A percentile compares a stretch with the other conserved stretches of the same genome.
Conservation (phyloP, 2,113 vertebrate genomes). For the Martes martes region DNA sequence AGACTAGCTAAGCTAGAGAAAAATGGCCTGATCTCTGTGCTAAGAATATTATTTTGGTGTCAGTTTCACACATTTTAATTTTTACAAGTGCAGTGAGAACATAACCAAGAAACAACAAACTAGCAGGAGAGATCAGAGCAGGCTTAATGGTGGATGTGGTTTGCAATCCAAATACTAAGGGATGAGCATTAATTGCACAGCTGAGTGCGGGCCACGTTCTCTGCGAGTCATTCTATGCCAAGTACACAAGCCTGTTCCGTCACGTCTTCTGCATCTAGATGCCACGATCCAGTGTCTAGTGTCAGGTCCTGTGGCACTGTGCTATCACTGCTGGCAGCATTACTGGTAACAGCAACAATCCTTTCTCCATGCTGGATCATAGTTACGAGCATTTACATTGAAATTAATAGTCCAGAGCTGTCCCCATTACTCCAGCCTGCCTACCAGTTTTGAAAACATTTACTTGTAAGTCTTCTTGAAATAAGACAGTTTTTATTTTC, state of each 20-base stretch:
- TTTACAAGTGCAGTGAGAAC: background rate
- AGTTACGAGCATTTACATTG: background rate
- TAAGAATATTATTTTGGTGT: slow-evolving; percentile 10
- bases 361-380: background rate
- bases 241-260: background rate
- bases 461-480: background rate
- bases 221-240: background rate
- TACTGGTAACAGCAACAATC: background rate
- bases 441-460: background rate
- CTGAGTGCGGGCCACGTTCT: background rate
- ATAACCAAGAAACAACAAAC: background rate
- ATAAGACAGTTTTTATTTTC: background rate
- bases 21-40: background rate
- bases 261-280: background rate
- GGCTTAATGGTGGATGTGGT: background rate
- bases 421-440: background rate
- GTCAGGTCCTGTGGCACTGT: background rate
- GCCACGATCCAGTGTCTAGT: background rate
- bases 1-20: background rate
- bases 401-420: background rate
- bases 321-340: background rate
- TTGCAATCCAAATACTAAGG: background rate
- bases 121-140: background rate
- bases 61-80: background rate
- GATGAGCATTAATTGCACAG: background rate